phyloP scores from a whole-genome alignment of 1,140 invertebrate genomes.

The Leptopilina boulardi region DNA sequence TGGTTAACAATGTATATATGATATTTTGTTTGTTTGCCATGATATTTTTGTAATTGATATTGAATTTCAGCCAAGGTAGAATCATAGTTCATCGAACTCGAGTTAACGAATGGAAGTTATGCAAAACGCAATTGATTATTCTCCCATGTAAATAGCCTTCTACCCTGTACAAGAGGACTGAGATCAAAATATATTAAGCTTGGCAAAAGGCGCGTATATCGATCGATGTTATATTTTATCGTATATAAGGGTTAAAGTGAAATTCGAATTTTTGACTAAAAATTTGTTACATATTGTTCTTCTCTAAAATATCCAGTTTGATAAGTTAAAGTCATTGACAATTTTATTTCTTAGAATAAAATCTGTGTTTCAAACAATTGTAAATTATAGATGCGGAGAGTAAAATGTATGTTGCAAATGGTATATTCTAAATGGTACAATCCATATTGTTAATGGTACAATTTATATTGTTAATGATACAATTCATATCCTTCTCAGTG shows the following conservation, averaged over 20 bases:
- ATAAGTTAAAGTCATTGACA: too few species aligned
- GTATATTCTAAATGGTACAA: too few species aligned
- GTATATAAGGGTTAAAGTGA: background rate
- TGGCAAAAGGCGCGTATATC: conserved; percentile 5
- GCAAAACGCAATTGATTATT: conserved; percentile 32
- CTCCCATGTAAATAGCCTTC: conserved; percentile 21
- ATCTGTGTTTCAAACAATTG: too few species aligned
- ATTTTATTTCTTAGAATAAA: too few species aligned
- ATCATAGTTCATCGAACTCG: conserved; percentile 25
- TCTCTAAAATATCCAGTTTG: too few species aligned
- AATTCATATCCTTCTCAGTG: too few species aligned
- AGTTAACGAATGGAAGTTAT: conserved; percentile 25
- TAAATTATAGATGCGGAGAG: too few species aligned
- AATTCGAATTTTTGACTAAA: too few species aligned
- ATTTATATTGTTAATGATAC: too few species aligned
- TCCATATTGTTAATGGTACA: too few species aligned
- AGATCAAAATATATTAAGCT: conserved; percentile 30
- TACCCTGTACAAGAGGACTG: conserved; percentile 2
- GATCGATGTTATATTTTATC: background rate
- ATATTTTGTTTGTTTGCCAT: background rate
- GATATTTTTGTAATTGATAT: background rate
- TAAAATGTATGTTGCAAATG: too few species aligned
- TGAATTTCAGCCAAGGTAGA: conserved; percentile 15
- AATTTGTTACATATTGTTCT: too few species aligned
- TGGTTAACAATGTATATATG: background rate